phyloP scores from a whole-genome alignment of 2,797 vertebrate genomes.

The Helarctos malayanus region DNA sequence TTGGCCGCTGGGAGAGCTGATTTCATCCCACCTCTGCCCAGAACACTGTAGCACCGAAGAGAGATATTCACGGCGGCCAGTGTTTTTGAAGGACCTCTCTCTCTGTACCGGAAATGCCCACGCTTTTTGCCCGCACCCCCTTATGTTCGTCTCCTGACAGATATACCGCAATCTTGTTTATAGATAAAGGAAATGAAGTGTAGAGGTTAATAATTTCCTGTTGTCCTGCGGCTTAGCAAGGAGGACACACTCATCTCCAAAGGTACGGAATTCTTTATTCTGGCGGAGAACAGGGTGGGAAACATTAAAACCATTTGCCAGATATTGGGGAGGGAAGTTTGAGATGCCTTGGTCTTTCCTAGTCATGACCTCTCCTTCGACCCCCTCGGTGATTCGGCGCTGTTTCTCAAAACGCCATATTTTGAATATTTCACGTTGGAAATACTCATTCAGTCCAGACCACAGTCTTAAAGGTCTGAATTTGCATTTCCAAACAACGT shows the following conservation, averaged over 20 bases:
- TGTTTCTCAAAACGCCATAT: background rate
- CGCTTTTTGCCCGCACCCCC: fast-evolving
- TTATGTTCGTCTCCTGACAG: background rate
- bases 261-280: background rate
- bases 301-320: background rate
- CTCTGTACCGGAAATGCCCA: fast-evolving
- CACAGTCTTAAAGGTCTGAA: background rate
- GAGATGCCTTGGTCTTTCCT: no score
- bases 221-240: background rate
- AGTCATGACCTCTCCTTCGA: fast-evolving
- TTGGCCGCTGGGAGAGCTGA: no score
- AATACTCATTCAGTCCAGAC: fast-evolving
- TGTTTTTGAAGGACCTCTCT: background rate
- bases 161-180: background rate
- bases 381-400: fast-evolving
- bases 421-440: fast-evolving
- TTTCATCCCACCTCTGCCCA: background rate
- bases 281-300: background rate
- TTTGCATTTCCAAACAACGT: constrained; percentile 17
- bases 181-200: no score
- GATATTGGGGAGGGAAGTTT: background rate
- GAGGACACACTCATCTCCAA: background rate
- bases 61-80: fast-evolving
- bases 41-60: fast-evolving
- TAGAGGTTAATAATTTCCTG: background rate